Conservation (phyloP, 2,113 vertebrate genomes). For the Centrocercus urophasianus region DNA sequence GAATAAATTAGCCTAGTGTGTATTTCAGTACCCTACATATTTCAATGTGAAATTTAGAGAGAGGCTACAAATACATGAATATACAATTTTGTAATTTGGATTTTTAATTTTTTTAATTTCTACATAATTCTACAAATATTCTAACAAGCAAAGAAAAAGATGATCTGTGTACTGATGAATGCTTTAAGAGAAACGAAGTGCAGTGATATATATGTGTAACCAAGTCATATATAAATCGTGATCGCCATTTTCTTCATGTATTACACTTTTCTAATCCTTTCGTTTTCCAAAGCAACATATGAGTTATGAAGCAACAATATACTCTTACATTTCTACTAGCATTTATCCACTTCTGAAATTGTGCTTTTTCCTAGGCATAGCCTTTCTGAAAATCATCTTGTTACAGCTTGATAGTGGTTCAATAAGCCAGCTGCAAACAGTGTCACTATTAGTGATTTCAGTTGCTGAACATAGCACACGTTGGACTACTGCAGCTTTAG, state of each 20-base stretch:
- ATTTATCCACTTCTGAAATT: neutral
- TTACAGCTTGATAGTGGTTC: neutral
- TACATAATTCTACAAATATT: neutral
- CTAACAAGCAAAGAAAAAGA: neutral
- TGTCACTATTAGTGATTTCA: neutral
- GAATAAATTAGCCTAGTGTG: neutral
- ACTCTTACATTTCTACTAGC: neutral
- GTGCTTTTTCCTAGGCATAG: neutral
- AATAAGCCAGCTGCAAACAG: constrained; percentile 2
- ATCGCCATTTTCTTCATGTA: neutral
- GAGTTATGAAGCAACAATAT: neutral
- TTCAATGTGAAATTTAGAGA: constrained; percentile 10
- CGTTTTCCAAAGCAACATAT: neutral
- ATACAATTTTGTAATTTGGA: neutral
- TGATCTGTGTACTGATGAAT: neutral
- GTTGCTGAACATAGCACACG: neutral
- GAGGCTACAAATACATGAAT: neutral
- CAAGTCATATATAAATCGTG: neutral
- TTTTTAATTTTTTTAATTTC: neutral
- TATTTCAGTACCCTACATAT: neutral
- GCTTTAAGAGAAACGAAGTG: neutral
- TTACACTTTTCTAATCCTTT: neutral
- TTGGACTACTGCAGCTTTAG: neutral
- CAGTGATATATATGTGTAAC: neutral
- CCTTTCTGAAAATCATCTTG: neutral